Base-by-base conservation (phyloP, 2,113 vertebrate species). In the Proteles cristata region DNA sequence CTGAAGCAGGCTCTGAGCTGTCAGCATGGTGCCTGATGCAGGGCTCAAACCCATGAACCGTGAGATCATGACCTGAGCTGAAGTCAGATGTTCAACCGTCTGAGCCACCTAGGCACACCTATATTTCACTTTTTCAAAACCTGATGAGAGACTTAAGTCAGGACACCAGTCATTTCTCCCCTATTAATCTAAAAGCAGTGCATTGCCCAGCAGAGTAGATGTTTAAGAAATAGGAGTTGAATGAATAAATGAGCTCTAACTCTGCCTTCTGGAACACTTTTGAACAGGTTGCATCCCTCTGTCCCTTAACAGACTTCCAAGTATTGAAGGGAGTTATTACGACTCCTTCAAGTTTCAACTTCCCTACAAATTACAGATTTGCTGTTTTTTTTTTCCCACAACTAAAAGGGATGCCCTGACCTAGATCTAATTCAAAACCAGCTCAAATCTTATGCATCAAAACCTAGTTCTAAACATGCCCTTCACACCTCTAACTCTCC, bases 211-310 rank as follows among this genome's bases (percentile, higher is more conserved):
- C 4, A 83, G 17, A 90, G 15, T 82, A 81, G n/a, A 55, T 39
- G 14, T 82, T 90, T 61, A 45, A 93, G 85, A 95, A 80, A 91
- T 71, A 39, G 55, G 33, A 90, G 19, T 25, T 73, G 15, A 93
- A 76, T 65, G 26, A 81, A 83, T 86, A 65, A 63, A 69, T 85
- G 10, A 83, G 92, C 68, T 93, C 43, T 74, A 84, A 91, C 76
- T 96, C 71, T 85, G 86, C 33, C 90, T 95, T 94, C 58, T 90
- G 55, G 33, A 85, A 84, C 31, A 76, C 5, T 80, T 87, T 85
- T 79, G 77, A 82, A 95, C 4, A 85, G 65, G 45, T 4, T 33
- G 35, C 55, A 25, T 66, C 58, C 53, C 66, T 77, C 53, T 94
- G 80, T 77, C 15, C 81, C 39, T 65, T 45, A 80, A 68, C 8